phyloP scores from a whole-genome alignment of 2,888 invertebrate genomes.

The Drosophila sordidula region DNA sequence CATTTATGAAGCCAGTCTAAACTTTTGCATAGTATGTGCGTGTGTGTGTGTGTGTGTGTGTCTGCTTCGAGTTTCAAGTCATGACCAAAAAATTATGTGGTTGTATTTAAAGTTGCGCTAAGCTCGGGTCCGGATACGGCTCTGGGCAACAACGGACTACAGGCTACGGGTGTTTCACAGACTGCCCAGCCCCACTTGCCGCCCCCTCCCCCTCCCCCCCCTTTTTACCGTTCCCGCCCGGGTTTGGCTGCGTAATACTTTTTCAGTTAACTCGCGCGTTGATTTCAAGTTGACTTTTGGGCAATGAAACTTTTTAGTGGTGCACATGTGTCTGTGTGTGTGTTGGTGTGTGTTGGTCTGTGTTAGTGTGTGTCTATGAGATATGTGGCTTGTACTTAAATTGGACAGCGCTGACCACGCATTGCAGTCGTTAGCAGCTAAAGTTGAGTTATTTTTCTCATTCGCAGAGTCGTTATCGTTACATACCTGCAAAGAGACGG shows the following conservation, averaged over 20 bases:
- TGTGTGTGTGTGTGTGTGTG: constrained; percentile 15
- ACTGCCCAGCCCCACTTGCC: neutral
- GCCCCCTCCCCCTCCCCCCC: neutral
- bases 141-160: constrained; percentile 28
- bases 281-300: constrained; percentile 68
- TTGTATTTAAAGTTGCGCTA: constrained; percentile 73
- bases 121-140: constrained; percentile 46
- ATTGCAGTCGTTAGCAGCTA: constrained; percentile 52
- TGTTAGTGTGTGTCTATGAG: constrained; percentile 30
- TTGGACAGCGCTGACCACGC: constrained; percentile 58
- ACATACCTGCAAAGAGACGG: constrained; percentile 64
- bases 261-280: constrained; percentile 78
- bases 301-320: constrained; percentile 54
- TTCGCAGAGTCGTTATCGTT: constrained; percentile 21
- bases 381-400: constrained; percentile 53
- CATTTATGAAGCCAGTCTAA: constrained; percentile 74
- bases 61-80: constrained; percentile 56
- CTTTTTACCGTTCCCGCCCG: neutral
- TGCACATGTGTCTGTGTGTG: constrained; percentile 9
- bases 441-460: constrained; percentile 42
- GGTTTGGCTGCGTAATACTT: constrained; percentile 66
- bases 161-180: constrained; percentile 27
- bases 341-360: constrained; percentile 25
- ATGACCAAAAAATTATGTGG: constrained; percentile 79
- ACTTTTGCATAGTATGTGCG: constrained; percentile 58